Evolutionary conservation across 2,113 vertebrate genomes (phyloP).

Genomic region (Phyllostomus hastatus): DNA sequence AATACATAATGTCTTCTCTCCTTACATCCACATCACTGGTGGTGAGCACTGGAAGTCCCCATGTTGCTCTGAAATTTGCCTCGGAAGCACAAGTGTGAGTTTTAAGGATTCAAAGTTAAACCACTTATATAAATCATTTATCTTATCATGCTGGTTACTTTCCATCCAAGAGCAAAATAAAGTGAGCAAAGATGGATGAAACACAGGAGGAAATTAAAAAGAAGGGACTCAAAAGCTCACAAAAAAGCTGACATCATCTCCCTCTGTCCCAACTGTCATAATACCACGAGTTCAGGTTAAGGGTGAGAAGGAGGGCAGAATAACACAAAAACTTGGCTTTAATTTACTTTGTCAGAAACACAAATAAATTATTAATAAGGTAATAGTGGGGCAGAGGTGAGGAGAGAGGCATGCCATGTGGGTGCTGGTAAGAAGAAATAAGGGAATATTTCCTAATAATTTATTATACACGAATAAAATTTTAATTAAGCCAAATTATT

Average conservation of each 20-base stretch:
- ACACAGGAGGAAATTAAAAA: slow-evolving; percentile 37
- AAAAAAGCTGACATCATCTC: slow-evolving; percentile 49
- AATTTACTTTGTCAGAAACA: slow-evolving; percentile 71
- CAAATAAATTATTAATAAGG: slow-evolving; percentile 71
- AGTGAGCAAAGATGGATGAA: slow-evolving; percentile 35
- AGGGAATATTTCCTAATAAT: slow-evolving; percentile 70
- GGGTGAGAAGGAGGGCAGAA: slow-evolving; percentile 71
- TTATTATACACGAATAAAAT: slow-evolving; percentile 61
- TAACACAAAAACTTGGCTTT: slow-evolving; percentile 72
- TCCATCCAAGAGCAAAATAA: slow-evolving; percentile 13
- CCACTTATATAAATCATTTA: not conserved
- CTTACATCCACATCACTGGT: not conserved
- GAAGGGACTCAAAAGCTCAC: slow-evolving; percentile 21
- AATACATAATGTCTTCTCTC: not conserved
- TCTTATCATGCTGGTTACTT: not conserved
- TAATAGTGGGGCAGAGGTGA: slow-evolving; percentile 55
- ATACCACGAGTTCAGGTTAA: slow-evolving; percentile 60
- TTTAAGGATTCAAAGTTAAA: slow-evolving; percentile 1
- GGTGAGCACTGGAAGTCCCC: not conserved
- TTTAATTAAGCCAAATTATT: slow-evolving; percentile 73
- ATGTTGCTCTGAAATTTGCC: not conserved
- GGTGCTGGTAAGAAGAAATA: slow-evolving; percentile 58
- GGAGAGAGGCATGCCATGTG: slow-evolving; percentile 20
- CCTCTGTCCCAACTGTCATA: slow-evolving; percentile 32
- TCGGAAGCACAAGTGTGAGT: not conserved